Evolutionary conservation across 2,113 vertebrate species (phyloP).

Genomic region (Ciconia stormi): DNA sequence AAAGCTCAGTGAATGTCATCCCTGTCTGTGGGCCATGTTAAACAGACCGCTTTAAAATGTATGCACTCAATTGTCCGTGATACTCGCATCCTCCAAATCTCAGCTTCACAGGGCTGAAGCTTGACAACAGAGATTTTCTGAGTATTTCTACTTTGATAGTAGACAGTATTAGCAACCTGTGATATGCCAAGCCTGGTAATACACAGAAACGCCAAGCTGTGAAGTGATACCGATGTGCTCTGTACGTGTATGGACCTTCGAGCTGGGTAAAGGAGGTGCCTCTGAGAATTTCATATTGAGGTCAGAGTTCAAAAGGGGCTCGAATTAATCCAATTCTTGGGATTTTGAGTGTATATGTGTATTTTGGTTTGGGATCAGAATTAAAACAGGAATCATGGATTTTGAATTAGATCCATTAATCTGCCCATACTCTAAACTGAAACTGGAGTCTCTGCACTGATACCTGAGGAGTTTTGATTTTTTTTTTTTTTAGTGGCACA

Average conservation of each 20-base stretch:
- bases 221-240: background rate
- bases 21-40: background rate
- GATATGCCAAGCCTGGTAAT: background rate
- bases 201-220: background rate
- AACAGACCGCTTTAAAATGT: background rate
- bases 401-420: background rate
- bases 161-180: background rate
- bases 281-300: background rate
- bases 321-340: background rate
- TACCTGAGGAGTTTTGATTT: background rate
- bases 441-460: background rate
- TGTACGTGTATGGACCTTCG: too few species aligned
- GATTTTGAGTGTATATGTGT: background rate
- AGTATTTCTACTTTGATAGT: background rate
- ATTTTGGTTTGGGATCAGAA: background rate
- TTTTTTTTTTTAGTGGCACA: background rate
- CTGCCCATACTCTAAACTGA: background rate
- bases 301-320: background rate
- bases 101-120: background rate
- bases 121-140: background rate
- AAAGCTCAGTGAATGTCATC: background rate
- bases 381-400: fast-evolving
- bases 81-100: background rate
- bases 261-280: background rate
- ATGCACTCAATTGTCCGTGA: background rate